Percentiles rank a stretch among this genome's conserved stretches.
Evolutionary conservation across 92 coral and sea anemone genomes (phyloP).

Genomic region (Micromussa lordhowensis): DNA sequence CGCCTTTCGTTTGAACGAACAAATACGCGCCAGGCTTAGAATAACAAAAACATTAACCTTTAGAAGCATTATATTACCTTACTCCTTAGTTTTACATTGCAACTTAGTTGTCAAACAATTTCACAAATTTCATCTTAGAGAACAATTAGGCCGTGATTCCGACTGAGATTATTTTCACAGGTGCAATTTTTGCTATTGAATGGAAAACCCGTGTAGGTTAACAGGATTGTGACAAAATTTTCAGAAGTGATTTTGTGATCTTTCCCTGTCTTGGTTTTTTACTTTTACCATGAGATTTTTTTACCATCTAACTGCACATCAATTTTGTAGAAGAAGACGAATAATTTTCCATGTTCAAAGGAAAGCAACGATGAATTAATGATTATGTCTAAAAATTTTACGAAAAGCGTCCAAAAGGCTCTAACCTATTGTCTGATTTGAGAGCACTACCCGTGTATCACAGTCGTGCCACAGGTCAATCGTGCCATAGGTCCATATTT

Average conservation of each 20-base stretch:
- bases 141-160: not conserved
- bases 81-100: not conserved
- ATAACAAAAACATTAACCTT: not conserved
- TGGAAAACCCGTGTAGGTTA: not conserved
- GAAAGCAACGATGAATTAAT: too few species aligned
- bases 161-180: not conserved
- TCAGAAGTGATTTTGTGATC: not conserved
- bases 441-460: not conserved
- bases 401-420: too few species aligned
- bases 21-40: not conserved
- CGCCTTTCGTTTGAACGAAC: not conserved
- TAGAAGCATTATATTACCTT: not conserved
- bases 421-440: too few species aligned
- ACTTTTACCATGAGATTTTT: too few species aligned
- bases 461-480: not conserved
- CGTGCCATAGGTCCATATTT: too few species aligned
- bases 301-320: not conserved
- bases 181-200: not conserved
- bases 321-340: not conserved
- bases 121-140: not conserved
- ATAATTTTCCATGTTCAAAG: too few species aligned
- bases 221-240: too few species aligned
- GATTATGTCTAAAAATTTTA: too few species aligned
- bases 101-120: not conserved
- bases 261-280: not conserved